Base-by-base conservation (phyloP, 2,113 vertebrate species). In the Osmerus eperlanus region DNA sequence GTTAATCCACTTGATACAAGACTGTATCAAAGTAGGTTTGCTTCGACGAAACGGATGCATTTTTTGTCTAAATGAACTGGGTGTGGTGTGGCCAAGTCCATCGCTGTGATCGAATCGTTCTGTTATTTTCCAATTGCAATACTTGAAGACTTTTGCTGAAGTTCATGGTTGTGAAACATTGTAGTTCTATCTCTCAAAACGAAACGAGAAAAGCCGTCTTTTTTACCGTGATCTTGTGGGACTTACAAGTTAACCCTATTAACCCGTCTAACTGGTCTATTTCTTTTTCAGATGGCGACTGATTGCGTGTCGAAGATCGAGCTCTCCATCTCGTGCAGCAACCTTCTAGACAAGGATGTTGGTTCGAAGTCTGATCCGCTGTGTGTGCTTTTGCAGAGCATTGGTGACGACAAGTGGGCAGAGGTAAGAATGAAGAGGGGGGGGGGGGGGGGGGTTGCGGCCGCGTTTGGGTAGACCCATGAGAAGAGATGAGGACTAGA, bases 341-440 rank as follows among this genome's bases (percentile, higher is more conserved):
- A 91, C 82, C 94, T 98, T 32, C 91, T 97, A 80, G 94, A 98
- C 84, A 92, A 92, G 84, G 96, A 98, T 84, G 80, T 96, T 3
- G 90, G 94, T 4, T 98, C 96, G 29, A 91, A 93, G 72, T 98
- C 96, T 0, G 96, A 99, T 64, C 95, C 96, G 0, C 89, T 96
- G 23, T 97, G 96, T n/a, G 94, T 96, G 15, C 85, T 96, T 81
- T 92, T 94, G 14, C 95, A 94, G 89, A 91, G 86, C 51, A 65
- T 81, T n/a, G 94, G 93, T n/a, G 91, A 84, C 1, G 92, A 92
- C 66, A 87, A 4, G 1, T 97, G 95, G 95, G 84, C 82, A 3
- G 95, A 99, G 95, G 97, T 98, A 82, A 84, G 80, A 2, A 60
- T 12, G 47, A 41, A 23, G 29, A 7, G 23, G 12, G 5, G 2